Evolutionary conservation across 53 echinoderm and acorn worm species (phyloP).

Genomic region (Astropecten irregularis): DNA sequence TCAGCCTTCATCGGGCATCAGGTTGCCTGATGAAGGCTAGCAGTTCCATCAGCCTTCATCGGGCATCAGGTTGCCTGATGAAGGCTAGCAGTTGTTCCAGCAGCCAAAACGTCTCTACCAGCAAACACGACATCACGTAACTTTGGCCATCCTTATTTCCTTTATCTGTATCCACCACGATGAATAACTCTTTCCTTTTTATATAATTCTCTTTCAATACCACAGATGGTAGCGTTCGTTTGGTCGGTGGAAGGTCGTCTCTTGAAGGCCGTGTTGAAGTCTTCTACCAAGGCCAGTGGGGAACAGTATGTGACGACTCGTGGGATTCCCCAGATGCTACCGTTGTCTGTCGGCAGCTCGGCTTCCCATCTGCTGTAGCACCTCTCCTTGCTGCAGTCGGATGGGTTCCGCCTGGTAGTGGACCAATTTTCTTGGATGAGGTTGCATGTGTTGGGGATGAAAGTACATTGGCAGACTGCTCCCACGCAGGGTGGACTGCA

Average conservation of each 20-base stretch:
- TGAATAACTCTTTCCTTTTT: too few species aligned
- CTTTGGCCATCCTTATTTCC: too few species aligned
- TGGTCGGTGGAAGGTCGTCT: background rate
- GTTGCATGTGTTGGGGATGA: background rate
- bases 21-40: too few species aligned
- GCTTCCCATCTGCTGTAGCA: slow-evolving; percentile 7
- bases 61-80: too few species aligned
- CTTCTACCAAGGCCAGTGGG: slow-evolving; percentile 9
- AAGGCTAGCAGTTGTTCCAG: too few species aligned
- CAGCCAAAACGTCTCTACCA: too few species aligned
- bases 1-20: too few species aligned
- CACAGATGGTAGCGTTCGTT: slow-evolving; percentile 33
- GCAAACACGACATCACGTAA: too few species aligned
- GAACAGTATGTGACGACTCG: slow-evolving; percentile 28
- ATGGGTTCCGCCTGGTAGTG: background rate
- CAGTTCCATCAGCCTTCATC: too few species aligned
- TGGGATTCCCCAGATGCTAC: slow-evolving; percentile 15
- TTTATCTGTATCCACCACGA: too few species aligned
- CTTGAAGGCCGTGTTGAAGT: slow-evolving; percentile 12
- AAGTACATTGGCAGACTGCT: background rate
- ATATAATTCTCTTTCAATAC: too few species aligned
- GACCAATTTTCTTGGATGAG: slow-evolving; percentile 7
- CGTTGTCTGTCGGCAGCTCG: slow-evolving; percentile 37
- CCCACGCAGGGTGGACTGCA: background rate
- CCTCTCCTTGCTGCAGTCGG: background rate